phyloP scores from a whole-genome alignment of 2,797 vertebrate genomes.

The Dromococcyx pavoninus region DNA sequence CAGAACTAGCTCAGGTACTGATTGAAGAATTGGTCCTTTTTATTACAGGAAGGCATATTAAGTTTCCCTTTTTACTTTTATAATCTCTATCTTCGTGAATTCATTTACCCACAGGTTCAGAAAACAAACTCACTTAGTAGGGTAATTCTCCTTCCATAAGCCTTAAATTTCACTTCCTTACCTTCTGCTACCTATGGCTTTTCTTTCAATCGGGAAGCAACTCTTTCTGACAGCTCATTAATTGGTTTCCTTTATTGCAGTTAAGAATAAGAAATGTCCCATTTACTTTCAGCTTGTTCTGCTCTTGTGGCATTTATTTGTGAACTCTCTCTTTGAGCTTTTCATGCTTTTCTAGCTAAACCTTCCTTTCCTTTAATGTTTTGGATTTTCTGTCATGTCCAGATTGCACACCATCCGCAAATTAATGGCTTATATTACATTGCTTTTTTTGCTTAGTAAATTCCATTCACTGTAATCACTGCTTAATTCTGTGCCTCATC shows the following conservation, averaged over 20 bases:
- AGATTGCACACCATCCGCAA: not conserved
- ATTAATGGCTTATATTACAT: not conserved
- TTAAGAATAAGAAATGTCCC: slow-evolving; percentile 4
- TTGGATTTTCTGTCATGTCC: slow-evolving; percentile 20
- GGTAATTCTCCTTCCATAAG: not conserved
- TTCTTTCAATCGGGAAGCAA: slow-evolving; percentile 3
- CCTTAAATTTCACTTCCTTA: not conserved
- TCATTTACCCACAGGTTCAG: not conserved
- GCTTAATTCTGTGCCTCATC: not conserved
- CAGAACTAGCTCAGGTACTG: not conserved
- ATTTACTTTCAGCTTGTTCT: slow-evolving; percentile 13
- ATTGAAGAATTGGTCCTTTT: not conserved
- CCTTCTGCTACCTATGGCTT: not conserved
- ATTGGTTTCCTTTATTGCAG: not conserved
- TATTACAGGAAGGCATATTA: not conserved
- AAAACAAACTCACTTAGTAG: not conserved
- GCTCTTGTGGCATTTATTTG: not conserved
- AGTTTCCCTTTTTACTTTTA: not conserved
- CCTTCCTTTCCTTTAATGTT: not conserved
- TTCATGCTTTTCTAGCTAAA: slow-evolving; percentile 15
- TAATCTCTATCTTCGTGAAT: not conserved
- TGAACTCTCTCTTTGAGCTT: slow-evolving; percentile 1
- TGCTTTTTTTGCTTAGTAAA: not conserved
- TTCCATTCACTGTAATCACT: slow-evolving; percentile 32
- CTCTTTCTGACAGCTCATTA: slow-evolving; percentile 36